Base-by-base conservation (phyloP, 2,888 invertebrate genomes). In the Andrena fulva region DNA sequence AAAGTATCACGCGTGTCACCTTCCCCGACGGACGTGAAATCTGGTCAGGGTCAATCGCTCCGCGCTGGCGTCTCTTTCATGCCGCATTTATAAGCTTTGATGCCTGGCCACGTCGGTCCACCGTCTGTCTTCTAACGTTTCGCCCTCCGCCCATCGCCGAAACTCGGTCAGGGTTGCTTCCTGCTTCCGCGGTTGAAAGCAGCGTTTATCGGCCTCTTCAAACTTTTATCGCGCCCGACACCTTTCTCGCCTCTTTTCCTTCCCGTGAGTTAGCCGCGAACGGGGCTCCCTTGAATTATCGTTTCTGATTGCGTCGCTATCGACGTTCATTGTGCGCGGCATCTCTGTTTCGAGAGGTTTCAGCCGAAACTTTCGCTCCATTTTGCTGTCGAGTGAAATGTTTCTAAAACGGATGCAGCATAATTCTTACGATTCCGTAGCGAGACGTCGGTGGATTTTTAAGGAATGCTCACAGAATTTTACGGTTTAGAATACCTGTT, bases 111-210 rank as follows among this genome's bases (percentile, higher is more conserved):
- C 79, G 73, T 81, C 67, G 77, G 72, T 77, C 52, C 64, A 52
- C 33, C 16, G 54, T 33, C 72, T 66, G 62, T 67, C 74, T 79
- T 42, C 52, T 60, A 67, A 77, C 35, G 48, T 68, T 27, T 56
- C 72, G 29, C 54, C 71, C 10, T 48, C 70, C 59, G 29, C 20
- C 8, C 56, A 6, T 10, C 27, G 10, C 12, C 29, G 63, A 71
- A 87, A 85, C 78, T 85, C 87, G 87, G 87, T 87, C 87, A 87
- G 77, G 87, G 87, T 79, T 84, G 71, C 60, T 73, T 83, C 68
- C 76, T 67, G 76, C 56, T 77, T 68, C 72, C 64, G 67, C 62
- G 29, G 72, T 52, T 60, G 66, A 73, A 67, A 70, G 75, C 77
- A 42, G 35, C 77, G 74, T 77, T 81, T 70, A 64, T 77, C 63